Percentiles rank a stretch among this genome's conserved stretches.
These are phyloP conservation scores for Chaitophorus viminalis DNA, from an alignment of 2,888 invertebrate genomes.

Conservation along the genomic window DNA sequence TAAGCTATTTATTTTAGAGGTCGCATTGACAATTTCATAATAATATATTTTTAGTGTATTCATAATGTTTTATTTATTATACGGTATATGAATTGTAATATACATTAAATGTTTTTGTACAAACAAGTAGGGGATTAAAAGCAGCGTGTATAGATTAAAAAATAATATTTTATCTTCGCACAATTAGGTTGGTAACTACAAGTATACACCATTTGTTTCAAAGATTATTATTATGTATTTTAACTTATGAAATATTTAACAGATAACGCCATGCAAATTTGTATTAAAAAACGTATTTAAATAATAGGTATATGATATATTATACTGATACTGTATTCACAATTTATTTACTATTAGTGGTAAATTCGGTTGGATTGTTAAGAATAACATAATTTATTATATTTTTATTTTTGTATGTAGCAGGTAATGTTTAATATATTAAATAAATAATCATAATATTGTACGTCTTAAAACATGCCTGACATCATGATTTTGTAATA, in stretches of 20 bases:
- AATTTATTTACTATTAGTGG: neutral
- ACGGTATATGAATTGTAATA: neutral
- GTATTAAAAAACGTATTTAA: neutral
- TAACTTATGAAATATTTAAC: conserved; percentile 1
- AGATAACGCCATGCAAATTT: neutral
- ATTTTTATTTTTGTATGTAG: neutral
- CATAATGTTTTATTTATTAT: conserved; percentile 14
- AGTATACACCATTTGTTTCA: neutral
- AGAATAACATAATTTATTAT: neutral
- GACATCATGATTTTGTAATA: neutral
- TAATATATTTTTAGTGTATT: conserved; percentile 11
- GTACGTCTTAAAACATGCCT: neutral
- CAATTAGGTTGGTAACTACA: neutral
- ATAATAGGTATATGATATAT: no score
- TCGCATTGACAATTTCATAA: conserved; percentile 38
- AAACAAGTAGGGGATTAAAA: conserved; percentile 31
- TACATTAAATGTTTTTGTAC: conserved; percentile 23
- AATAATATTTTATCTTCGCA: conserved; percentile 37
- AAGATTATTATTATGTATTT: conserved; percentile 33
- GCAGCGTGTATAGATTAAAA: neutral
- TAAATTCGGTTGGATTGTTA: neutral
- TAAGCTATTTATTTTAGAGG: conserved; percentile 32
- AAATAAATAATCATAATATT: neutral
- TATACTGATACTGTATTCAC: no score
- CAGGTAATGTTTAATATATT: neutral